Evolutionary conservation across 2,113 vertebrate species (phyloP).

Genomic region (Macrotis lagotis): DNA sequence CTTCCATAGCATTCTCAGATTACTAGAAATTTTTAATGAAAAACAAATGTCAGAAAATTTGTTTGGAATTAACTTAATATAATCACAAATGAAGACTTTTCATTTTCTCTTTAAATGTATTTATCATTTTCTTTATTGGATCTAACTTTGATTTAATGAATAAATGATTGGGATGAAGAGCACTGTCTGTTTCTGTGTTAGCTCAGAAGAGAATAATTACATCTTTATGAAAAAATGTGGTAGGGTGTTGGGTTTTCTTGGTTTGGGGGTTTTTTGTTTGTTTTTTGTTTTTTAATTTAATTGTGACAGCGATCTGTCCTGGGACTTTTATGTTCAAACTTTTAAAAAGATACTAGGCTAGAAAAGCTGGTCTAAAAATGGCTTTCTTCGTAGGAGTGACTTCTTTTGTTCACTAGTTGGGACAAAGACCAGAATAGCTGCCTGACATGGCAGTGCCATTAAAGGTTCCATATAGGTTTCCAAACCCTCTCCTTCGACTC

Average conservation of each 20-base stretch:
- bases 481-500: background rate
- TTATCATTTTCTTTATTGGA: slow-evolving; percentile 15
- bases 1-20: background rate
- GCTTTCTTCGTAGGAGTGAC: background rate
- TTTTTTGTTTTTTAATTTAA: background rate
- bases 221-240: background rate
- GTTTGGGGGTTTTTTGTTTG: background rate
- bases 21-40: background rate
- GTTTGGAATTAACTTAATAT: slow-evolving; percentile 3
- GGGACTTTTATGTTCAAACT: background rate
- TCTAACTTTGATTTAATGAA: slow-evolving; percentile 24
- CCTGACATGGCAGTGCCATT: background rate
- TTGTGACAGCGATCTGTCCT: background rate
- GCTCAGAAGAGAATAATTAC: background rate
- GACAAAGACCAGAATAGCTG: background rate
- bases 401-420: background rate
- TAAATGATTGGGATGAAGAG: slow-evolving; percentile 67
- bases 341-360: background rate
- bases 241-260: background rate
- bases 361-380: background rate
- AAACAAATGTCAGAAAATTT: slow-evolving; percentile 12
- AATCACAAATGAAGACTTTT: background rate
- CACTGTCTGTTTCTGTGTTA: slow-evolving; percentile 79
- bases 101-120: slow-evolving; percentile 12
- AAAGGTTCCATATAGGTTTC: background rate